These are phyloP conservation scores for Ditula angustiorana DNA, from an alignment of 2,888 invertebrate genomes.

Conservation along the genomic window DNA sequence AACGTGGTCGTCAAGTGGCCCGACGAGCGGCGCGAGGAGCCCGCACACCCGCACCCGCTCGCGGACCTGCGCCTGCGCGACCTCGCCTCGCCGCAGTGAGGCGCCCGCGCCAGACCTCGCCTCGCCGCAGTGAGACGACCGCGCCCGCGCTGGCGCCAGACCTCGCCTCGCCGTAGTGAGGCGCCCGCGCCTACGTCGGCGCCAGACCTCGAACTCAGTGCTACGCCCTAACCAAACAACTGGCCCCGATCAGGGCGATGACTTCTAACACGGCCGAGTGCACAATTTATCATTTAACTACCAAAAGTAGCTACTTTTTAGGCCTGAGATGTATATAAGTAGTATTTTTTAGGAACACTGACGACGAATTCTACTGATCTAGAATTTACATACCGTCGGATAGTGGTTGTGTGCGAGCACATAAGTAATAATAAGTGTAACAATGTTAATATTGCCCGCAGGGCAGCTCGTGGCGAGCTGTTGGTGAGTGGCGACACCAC, in stretches of 20 bases:
- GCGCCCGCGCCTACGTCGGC: slow-evolving; percentile 44
- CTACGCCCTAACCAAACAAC: slow-evolving; percentile 64
- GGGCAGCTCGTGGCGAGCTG: slow-evolving; percentile 43
- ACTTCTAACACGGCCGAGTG: slow-evolving; percentile 61
- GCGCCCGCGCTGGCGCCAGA: slow-evolving; percentile 36
- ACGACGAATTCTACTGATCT: slow-evolving; percentile 45
- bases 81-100: slow-evolving; percentile 72
- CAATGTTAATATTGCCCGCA: slow-evolving; percentile 34
- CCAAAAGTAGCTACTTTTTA: slow-evolving; percentile 49
- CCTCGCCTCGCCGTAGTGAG: slow-evolving; percentile 74
- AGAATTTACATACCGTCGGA: slow-evolving; percentile 18
- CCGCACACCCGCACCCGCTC: slow-evolving; percentile 60
- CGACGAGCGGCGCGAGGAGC: slow-evolving; percentile 60
- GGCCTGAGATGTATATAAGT: slow-evolving; percentile 60
- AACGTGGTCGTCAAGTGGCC: slow-evolving; percentile 79
- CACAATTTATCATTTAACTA: slow-evolving; percentile 52
- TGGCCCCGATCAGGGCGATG: slow-evolving; percentile 63
- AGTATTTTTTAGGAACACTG: slow-evolving; percentile 51
- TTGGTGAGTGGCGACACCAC: slow-evolving; percentile 43
- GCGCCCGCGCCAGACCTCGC: slow-evolving; percentile 41
- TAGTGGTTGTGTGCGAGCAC: slow-evolving; percentile 32
- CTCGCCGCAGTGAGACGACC: slow-evolving; percentile 74
- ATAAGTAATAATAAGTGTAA: slow-evolving; percentile 37
- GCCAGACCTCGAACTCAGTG: slow-evolving; percentile 60
- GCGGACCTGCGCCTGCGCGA: slow-evolving; percentile 71